These are phyloP conservation scores for Andrena bucephala DNA, from an alignment of 2,888 invertebrate species.

Conservation along the genomic window DNA sequence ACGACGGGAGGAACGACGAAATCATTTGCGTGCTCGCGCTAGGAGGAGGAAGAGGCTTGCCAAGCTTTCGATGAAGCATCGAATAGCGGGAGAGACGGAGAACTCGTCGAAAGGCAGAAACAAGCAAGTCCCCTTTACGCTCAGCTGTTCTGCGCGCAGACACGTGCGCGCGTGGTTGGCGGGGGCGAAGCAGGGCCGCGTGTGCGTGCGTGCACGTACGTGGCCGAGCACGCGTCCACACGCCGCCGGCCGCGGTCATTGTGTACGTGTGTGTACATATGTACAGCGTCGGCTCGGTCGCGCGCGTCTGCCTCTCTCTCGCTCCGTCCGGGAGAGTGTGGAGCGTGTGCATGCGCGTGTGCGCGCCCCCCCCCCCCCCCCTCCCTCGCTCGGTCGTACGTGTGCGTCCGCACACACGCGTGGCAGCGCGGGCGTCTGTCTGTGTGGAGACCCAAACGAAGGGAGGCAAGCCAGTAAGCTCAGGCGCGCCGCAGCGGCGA, in stretches of 20 bases:
- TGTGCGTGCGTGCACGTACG: conserved; percentile 46
- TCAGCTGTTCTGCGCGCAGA: conserved; percentile 84
- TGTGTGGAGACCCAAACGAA: conserved; percentile 83
- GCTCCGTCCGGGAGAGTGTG: not conserved
- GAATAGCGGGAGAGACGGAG: conserved; percentile 11
- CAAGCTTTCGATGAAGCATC: not conserved
- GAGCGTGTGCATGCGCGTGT: conserved; percentile 63
- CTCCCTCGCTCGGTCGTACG: conserved; percentile 33
- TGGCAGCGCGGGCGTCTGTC: conserved; percentile 66
- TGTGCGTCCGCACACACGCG: conserved; percentile 61
- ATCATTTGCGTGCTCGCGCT: not conserved
- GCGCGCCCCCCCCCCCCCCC: conserved; percentile 43
- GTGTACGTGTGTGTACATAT: conserved; percentile 25
- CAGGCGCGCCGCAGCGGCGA: conserved; percentile 84
- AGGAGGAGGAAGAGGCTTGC: not conserved
- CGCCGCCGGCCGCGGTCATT: conserved; percentile 21
- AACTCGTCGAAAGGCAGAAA: conserved; percentile 31
- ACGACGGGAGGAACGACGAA: no score
- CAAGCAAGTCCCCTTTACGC: conserved; percentile 68
- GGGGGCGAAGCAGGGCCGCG: conserved; percentile 60
- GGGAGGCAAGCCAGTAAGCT: conserved; percentile 84
- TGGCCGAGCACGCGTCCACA: conserved; percentile 46
- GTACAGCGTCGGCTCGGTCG: conserved; percentile 28
- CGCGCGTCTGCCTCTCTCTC: conserved; percentile 17
- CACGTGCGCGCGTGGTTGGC: conserved; percentile 82